These are phyloP conservation scores for Drosophila albomicans DNA, from an alignment of 1,140 invertebrate genomes.

Conservation along the genomic window DNA sequence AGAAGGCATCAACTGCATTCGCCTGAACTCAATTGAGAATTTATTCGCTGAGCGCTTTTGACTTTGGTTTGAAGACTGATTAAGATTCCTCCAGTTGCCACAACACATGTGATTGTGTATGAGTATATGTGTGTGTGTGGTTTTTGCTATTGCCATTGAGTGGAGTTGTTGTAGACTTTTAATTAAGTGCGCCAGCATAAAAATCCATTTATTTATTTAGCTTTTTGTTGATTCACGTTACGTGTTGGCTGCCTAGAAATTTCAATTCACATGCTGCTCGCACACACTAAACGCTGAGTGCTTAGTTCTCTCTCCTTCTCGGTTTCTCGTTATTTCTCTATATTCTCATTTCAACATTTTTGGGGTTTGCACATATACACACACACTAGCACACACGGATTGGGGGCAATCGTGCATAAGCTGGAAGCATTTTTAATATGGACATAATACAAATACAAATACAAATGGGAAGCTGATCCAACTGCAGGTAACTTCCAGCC, in stretches of 20 bases:
- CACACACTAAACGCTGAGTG: slow-evolving; percentile 3
- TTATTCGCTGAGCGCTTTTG: neutral
- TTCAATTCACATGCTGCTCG: slow-evolving; percentile 11
- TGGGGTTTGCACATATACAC: slow-evolving; percentile 16
- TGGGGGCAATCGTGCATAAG: slow-evolving; percentile 74
- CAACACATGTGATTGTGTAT: neutral
- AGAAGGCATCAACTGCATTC: neutral
- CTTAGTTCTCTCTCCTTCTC: neutral
- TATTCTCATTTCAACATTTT: neutral
- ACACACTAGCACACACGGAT: slow-evolving; percentile 38
- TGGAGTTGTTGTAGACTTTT: slow-evolving; percentile 43
- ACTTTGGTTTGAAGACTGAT: neutral
- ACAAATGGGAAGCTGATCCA: slow-evolving; percentile 23
- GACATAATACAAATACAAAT: slow-evolving; percentile 43
- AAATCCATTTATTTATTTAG: slow-evolving; percentile 70
- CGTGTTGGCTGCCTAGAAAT: slow-evolving; percentile 43
- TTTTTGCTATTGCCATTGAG: neutral
- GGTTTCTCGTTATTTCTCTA: neutral
- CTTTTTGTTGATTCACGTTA: slow-evolving; percentile 40
- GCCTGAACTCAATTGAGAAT: neutral
- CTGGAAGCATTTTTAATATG: slow-evolving; percentile 53
- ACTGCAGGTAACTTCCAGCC: slow-evolving; percentile 59
- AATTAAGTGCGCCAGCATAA: slow-evolving; percentile 53
- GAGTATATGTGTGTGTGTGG: neutral
- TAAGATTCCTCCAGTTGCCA: slow-evolving; percentile 2